Conservation (phyloP, 2,113 vertebrate species). For the Pardalotus punctatus region DNA sequence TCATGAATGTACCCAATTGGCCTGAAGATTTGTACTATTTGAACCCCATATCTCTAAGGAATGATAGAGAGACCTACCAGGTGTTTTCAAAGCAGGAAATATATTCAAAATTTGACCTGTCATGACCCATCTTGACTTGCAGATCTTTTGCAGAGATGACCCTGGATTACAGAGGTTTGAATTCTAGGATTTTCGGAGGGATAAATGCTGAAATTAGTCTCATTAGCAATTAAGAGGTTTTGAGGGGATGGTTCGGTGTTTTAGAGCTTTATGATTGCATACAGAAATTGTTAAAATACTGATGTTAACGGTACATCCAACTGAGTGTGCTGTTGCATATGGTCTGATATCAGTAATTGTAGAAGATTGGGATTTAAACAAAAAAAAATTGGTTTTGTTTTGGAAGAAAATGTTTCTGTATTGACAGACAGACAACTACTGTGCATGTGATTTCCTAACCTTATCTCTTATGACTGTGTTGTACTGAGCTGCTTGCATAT, state of each 20-base stretch:
- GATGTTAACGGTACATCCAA: neutral
- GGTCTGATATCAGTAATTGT: neutral
- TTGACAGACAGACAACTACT: neutral
- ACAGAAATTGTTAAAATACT: neutral
- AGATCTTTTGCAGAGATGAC: neutral
- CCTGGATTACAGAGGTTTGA: neutral
- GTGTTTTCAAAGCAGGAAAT: neutral
- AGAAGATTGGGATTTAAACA: neutral
- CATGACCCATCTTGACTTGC: neutral
- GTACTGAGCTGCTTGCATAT: neutral
- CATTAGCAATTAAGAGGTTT: neutral
- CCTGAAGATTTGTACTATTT: neutral
- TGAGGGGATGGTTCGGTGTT: neutral
- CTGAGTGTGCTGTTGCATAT: neutral
- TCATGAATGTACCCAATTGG: neutral
- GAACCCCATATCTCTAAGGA: neutral
- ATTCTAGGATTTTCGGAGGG: neutral
- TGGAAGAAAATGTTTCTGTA: neutral
- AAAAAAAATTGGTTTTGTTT: neutral
- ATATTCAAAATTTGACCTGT: neutral
- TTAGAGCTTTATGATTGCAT: neutral
- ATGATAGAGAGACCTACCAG: neutral
- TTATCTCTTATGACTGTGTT: neutral
- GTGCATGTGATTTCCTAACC: neutral
- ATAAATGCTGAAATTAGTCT: neutral